phyloP scores from a whole-genome alignment of 35 echinoderm and acorn worm genomes.

The Hemicentrotus pulcherrimus region DNA sequence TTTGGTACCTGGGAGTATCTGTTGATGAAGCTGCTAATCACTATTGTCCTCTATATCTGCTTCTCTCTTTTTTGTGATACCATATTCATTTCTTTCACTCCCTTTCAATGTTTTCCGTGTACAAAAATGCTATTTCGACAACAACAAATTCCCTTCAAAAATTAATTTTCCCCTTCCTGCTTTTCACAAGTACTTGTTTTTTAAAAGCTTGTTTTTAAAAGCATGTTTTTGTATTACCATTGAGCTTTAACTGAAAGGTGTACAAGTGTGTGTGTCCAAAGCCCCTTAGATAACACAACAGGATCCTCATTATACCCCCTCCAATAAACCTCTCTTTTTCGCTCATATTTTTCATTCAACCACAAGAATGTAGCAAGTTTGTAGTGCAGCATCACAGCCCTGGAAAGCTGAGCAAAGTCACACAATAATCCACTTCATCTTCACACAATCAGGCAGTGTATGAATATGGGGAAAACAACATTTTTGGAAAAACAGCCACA shows the following conservation, averaged over 20 bases:
- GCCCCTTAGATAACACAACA: not conserved
- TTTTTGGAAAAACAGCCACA: not conserved
- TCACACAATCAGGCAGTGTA: not conserved
- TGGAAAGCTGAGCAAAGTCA: not conserved
- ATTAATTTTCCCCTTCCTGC: not conserved
- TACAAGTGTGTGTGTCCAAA: not conserved
- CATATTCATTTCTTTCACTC: not conserved
- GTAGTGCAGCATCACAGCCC: not conserved
- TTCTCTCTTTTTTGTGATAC: not conserved
- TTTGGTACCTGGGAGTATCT: not conserved
- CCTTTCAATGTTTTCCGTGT: not conserved
- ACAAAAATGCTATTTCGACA: not conserved
- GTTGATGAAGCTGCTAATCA: not conserved
- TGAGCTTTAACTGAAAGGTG: not conserved
- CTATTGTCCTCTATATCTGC: not conserved
- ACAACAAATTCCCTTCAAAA: not conserved
- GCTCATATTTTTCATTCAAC: not conserved
- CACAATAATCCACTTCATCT: not conserved
- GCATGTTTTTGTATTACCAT: not conserved
- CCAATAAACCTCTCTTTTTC: not conserved
- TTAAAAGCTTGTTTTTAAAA: not conserved
- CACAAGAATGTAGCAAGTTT: slow-evolving; percentile 11
- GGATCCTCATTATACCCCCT: not conserved
- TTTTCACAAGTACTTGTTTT: not conserved
- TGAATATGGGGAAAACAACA: not conserved